These are phyloP conservation scores for Butastur rufipennis DNA, from an alignment of 2,113 vertebrate species.

Conservation along the genomic window DNA sequence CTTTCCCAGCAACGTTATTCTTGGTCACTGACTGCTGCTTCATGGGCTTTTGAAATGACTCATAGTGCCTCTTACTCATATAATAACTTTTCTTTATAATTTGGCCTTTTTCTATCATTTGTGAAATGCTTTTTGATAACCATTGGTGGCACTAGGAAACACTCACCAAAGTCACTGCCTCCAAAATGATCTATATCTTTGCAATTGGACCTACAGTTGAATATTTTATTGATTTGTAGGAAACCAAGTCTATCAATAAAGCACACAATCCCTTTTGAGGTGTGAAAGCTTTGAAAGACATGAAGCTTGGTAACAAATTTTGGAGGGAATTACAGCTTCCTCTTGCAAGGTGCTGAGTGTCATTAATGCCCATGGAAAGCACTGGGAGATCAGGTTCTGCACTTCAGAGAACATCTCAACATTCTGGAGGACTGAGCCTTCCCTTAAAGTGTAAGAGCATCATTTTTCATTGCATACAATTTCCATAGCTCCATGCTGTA, in stretches of 20 bases:
- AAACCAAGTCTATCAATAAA: neutral
- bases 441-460: neutral
- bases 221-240: neutral
- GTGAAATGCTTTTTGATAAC: neutral
- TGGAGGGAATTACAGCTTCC: neutral
- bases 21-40: neutral
- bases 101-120: neutral
- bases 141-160: neutral
- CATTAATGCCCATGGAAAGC: neutral
- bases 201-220: neutral
- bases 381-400: neutral
- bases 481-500: neutral
- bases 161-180: neutral
- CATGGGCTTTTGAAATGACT: neutral
- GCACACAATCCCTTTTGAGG: neutral
- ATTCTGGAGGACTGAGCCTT: neutral
- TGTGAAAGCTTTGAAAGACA: neutral
- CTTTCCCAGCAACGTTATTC: neutral
- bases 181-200: neutral
- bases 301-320: neutral
- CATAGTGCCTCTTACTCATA: neutral
- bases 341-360: neutral
- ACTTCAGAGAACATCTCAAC: neutral
- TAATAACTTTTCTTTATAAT: neutral
- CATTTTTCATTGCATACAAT: neutral